Evolutionary conservation across 2,797 vertebrate species (phyloP).

Genomic region (Spizella passerina): DNA sequence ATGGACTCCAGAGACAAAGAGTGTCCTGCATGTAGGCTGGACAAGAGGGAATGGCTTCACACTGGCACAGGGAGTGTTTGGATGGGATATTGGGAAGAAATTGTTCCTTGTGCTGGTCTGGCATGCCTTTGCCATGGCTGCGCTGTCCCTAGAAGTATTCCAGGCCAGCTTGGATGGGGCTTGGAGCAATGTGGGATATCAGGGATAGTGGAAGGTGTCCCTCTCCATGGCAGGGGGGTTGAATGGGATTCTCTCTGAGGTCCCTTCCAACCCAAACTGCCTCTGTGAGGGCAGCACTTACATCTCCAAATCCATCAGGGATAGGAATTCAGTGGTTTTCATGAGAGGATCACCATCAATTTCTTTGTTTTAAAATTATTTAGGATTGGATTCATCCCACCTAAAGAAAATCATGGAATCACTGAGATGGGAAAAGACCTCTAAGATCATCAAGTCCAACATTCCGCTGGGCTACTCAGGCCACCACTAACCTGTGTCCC

Average conservation of each 20-base stretch:
- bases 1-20: rapidly evolving
- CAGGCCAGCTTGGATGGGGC: not conserved
- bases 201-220: not conserved
- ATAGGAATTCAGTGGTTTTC: not conserved
- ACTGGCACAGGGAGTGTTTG: not conserved
- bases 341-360: not conserved
- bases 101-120: not conserved
- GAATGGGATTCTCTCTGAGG: not conserved
- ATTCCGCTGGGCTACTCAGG: not conserved
- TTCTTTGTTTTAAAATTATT: not conserved
- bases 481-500: not conserved
- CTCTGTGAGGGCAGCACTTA: not conserved
- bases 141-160: not conserved
- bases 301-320: not conserved
- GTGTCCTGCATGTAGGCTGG: not conserved
- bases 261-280: no score
- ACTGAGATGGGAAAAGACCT: not conserved
- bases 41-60: not conserved
- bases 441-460: not conserved
- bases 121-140: not conserved
- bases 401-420: not conserved
- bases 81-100: not conserved
- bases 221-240: not conserved
- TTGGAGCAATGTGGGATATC: not conserved
- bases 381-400: not conserved